phyloP scores from a whole-genome alignment of 2,888 invertebrate species.

The Dolichomitus sp. region DNA sequence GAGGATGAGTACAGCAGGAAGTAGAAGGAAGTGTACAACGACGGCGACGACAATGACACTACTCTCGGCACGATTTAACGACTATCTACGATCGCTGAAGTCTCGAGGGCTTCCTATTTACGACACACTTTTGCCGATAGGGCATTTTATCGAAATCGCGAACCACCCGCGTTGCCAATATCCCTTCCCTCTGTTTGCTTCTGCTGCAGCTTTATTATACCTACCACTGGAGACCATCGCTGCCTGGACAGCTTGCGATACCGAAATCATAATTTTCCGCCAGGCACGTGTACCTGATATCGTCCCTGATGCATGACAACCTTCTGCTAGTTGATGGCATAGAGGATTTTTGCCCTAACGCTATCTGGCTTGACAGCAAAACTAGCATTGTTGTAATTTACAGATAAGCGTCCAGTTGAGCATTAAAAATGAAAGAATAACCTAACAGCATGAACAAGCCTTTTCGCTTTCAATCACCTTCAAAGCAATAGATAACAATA shows the following conservation, averaged over 20 bases:
- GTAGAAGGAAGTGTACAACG: neutral
- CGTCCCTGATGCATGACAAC: constrained; percentile 11
- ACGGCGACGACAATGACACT: constrained; percentile 11
- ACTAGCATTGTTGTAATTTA: constrained; percentile 31
- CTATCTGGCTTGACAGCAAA: constrained; percentile 18
- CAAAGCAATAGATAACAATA: neutral
- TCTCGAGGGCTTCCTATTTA: constrained; percentile 58
- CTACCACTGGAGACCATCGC: constrained; percentile 1
- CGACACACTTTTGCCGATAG: constrained; percentile 55
- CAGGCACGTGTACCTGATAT: constrained; percentile 26
- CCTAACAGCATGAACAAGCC: too few relatives aligned
- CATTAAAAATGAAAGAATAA: constrained; percentile 24
- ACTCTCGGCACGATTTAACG: constrained; percentile 44
- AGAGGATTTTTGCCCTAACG: neutral
- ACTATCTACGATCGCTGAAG: constrained; percentile 48
- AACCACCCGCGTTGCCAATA: constrained; percentile 7
- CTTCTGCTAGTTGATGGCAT: constrained; percentile 1
- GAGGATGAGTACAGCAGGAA: neutral
- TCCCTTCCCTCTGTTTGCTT: constrained; percentile 25
- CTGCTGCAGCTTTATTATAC: constrained; percentile 9
- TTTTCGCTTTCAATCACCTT: neutral
- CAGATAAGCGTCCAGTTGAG: constrained; percentile 9
- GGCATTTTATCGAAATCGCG: constrained; percentile 49
- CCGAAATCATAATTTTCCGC: constrained; percentile 58
- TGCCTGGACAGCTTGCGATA: constrained; percentile 51